phyloP scores from a whole-genome alignment of 2,113 vertebrate genomes.

The Oncorhynchus kisutch region DNA sequence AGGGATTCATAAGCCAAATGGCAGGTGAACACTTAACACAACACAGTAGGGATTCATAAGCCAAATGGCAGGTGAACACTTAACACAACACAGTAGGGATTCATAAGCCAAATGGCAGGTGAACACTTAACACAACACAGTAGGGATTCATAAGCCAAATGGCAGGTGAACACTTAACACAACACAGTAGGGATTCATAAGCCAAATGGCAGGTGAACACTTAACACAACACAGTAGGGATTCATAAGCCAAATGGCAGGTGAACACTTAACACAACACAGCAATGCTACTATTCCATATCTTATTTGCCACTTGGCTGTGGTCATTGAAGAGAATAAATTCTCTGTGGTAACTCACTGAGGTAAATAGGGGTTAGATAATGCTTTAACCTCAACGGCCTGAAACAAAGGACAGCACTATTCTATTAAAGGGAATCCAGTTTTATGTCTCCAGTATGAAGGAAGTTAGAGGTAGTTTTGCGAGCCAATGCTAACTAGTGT shows the following conservation, averaged over 20 bases:
- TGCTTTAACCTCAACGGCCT: slow-evolving; percentile 20
- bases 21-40: no score
- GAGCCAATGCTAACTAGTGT: no score
- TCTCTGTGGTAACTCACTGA: slow-evolving; percentile 17
- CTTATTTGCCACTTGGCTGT: slow-evolving; percentile 25
- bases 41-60: not conserved
- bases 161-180: no score
- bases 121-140: no score
- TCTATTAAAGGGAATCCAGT: not conserved
- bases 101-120: not conserved
- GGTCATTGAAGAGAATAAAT: slow-evolving; percentile 22
- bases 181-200: no score
- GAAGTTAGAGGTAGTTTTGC: no score
- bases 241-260: not conserved
- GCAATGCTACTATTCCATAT: not conserved
- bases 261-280: no score
- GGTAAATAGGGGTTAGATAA: slow-evolving; percentile 32
- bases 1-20: not conserved
- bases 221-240: no score
- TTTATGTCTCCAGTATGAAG: no score
- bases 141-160: not conserved
- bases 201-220: no score
- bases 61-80: not conserved
- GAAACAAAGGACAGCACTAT: slow-evolving; percentile 17
- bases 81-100: not conserved